Evolutionary conservation across 2,113 vertebrate genomes (phyloP), one percentile per base, ranked within the genome.

Genomic region (Pachypanchax playfairii): DNA sequence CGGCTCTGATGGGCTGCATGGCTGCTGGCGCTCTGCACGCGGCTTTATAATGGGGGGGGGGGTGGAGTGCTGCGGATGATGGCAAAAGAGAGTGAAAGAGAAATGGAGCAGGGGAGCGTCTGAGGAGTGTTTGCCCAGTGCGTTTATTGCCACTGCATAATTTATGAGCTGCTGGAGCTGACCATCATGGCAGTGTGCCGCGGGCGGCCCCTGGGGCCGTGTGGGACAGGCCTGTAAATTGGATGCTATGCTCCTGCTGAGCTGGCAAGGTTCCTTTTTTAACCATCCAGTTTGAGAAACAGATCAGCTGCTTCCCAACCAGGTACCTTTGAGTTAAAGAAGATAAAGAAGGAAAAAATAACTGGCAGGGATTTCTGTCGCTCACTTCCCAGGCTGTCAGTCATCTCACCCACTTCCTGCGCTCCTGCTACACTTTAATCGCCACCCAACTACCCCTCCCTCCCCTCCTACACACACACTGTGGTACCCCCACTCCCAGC

Each of bases 91-190:
- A 60, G 78, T 6, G 76, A 55, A 77, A 65, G 66, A 73, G 88
- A 90, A 84, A 84, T 90, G 77, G 88, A 79, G 82, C 73, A 58
- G 77, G 77, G 61, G 72, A 82, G 63, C 73, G 73, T 88, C 77
- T 83, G 83, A 92, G 89, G 81, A 89, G 90, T 93, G 91, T 94
- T 95, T 94, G 93, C 93, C 84, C 90, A 93, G 90, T 87, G 90
- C 92, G 68, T 95, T 97, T 97, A 97, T 97, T 97, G 94, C 92
- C 87, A 92, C 91, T 98, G 93, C 94, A 95, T 97, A 94, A 96
- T 96, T 95, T 93, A 96, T 95, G 92, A 95, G 93, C 91, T 88
- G 92, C 91, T 93, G 92, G 87, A 88, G 91, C 79, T 94, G 93
- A 89, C 93, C 93, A 91, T 91, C 92, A 90, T 96, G 89, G 78